Conservation (phyloP, 2,797 vertebrate species). For the Selene dorsalis region DNA sequence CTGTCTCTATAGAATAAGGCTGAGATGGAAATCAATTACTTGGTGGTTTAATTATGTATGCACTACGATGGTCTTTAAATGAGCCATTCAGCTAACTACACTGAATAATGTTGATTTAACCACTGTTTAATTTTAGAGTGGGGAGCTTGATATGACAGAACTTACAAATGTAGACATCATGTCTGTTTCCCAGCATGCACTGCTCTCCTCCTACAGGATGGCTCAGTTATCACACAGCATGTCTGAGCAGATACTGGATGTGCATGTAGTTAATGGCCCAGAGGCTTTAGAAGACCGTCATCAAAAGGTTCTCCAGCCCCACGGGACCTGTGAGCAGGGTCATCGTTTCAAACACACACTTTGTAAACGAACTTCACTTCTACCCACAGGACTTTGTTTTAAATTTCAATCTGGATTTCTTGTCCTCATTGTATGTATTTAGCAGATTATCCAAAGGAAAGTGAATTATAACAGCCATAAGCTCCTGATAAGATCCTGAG, state of each 20-base stretch:
- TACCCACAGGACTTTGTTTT: neutral
- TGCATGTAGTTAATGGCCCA: conserved; percentile 14
- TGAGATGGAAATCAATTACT: conserved; percentile 71
- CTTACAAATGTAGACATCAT: conserved; percentile 41
- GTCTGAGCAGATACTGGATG: conserved; percentile 26
- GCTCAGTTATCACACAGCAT: conserved; percentile 28
- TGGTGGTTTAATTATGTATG: conserved; percentile 69
- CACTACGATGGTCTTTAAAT: conserved; percentile 53
- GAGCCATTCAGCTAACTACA: conserved; percentile 59
- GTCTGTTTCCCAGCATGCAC: conserved; percentile 41
- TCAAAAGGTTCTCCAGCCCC: conserved; percentile 22
- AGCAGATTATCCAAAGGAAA: neutral
- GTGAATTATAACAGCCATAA: conserved; percentile 14
- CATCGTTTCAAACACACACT: neutral
- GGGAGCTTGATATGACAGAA: conserved; percentile 41
- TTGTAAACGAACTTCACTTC: neutral
- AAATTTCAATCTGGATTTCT: neutral
- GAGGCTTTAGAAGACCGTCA: conserved; percentile 5
- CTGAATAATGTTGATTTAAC: conserved; percentile 71
- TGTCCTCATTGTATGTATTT: neutral
- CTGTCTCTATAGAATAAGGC: conserved; percentile 59
- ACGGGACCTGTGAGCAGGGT: neutral
- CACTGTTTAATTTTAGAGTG: conserved; percentile 57
- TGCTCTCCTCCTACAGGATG: conserved; percentile 35
- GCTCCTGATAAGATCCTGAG: too few species aligned